Percentiles rank a stretch among this genome's conserved stretches.
phyloP scores from a whole-genome alignment of 1,140 invertebrate genomes.

The Drosophila ficusphila region DNA sequence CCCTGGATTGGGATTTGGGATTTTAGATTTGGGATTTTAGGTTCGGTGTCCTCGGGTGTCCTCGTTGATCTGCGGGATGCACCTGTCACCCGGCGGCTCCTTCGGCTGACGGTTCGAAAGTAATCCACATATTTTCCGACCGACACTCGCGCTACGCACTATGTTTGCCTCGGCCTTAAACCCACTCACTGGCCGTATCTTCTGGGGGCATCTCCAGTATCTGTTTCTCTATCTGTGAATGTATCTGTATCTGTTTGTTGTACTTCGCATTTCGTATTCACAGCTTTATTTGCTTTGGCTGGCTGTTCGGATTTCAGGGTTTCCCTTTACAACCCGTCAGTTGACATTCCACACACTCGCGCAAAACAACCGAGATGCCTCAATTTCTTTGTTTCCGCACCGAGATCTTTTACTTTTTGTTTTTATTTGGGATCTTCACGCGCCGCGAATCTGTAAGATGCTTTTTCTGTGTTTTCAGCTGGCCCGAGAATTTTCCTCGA shows the following conservation, averaged over 20 bases:
- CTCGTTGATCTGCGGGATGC: slow-evolving; percentile 10
- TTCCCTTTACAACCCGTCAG: slow-evolving; percentile 80
- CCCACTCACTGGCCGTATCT: slow-evolving; percentile 10
- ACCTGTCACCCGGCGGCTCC: slow-evolving; percentile 6
- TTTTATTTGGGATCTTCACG: slow-evolving; percentile 2
- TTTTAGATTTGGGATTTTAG: too few relatives aligned
- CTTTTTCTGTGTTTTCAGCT: slow-evolving; percentile 17
- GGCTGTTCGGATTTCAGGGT: slow-evolving; percentile 69
- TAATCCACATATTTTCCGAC: slow-evolving; percentile 21
- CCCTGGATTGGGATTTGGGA: slow-evolving; percentile 43
- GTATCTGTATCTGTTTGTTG: slow-evolving; percentile 41
- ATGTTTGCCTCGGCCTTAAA: background rate
- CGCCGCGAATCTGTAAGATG: slow-evolving; percentile 9
- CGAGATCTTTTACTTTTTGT: too few relatives aligned
- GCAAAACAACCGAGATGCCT: slow-evolving; percentile 35
- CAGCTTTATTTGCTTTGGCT: slow-evolving; percentile 47
- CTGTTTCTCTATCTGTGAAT: background rate
- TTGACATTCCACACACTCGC: slow-evolving; percentile 72
- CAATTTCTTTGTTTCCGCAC: slow-evolving; percentile 52
- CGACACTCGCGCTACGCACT: slow-evolving; percentile 7
- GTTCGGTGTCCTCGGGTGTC: too few relatives aligned
- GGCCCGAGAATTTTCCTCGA: slow-evolving; percentile 26
- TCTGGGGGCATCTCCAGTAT: slow-evolving; percentile 16
- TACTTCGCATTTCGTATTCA: slow-evolving; percentile 52
- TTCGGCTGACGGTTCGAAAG: slow-evolving; percentile 3